Evolutionary conservation across 2,113 vertebrate species (phyloP), one percentile per base, ranked within the genome.

Genomic region (Catharus bicknelli): DNA sequence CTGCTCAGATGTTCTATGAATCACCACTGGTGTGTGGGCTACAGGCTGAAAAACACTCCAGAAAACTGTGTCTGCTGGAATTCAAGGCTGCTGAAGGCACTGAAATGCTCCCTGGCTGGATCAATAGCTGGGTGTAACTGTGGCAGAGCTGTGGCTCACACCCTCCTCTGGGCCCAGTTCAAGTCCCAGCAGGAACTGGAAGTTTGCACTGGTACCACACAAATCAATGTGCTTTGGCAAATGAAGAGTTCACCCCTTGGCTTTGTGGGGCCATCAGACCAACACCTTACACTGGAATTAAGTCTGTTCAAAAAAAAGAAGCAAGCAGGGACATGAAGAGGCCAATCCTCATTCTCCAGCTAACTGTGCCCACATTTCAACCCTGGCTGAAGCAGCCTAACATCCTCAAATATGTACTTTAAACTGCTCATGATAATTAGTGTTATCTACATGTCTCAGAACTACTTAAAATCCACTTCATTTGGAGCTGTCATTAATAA

Each of bases 381-480:
- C 38, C 40, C 59, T 2, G 7, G 48, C 22, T 58, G 16, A 91
- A 88, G 61, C 3, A 74, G 78, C 51, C 68, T 34, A 59, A 66
- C 51, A 57, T 63, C 36, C 75, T 95, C 93, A 88, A 81, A 95
- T 27, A 68, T 23, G 53, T 83, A 72, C 83, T 94, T 88, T 67
- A 88, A 94, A 48, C 61, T 22, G 25, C 64, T 88, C 62, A 2
- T 29, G 68, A 53, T 93, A 92, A 96, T 96, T 91, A 92, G 61
- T n/a, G 73, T 57, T 85, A 91, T 76, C 95, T 93, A 42, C 80
- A 26, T 36, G 84, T 68, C 83, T 91, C n/a, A 5, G 73, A 94
- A 85, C 91, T 76, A 68, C 82, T 94, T 95, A 93, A 95, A 93
- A 95, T 59, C 84, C 91, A 83, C 93, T 95, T 95, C 62, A 80